Evolutionary conservation across 1,140 invertebrate species (phyloP).

Genomic region (Triops cancriformis): DNA sequence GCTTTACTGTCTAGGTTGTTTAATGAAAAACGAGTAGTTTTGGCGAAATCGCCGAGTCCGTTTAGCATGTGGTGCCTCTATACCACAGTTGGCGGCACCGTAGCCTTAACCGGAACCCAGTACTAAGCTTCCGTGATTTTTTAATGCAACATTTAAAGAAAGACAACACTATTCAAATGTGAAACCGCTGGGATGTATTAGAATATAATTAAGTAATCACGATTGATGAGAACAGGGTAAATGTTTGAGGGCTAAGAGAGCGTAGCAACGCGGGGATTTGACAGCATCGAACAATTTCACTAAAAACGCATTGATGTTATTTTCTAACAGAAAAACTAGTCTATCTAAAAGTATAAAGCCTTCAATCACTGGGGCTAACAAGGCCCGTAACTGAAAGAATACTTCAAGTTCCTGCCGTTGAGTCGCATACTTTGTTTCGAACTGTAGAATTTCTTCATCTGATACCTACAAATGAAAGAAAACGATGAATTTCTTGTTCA

Average conservation of each 20-base stretch:
- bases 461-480: slow-evolving; percentile 41
- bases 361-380: slow-evolving; percentile 74
- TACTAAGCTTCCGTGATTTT: too few species aligned
- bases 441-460: slow-evolving; percentile 42
- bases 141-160: too few species aligned
- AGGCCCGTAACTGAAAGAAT: slow-evolving; percentile 71
- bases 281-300: slow-evolving; percentile 65
- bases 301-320: slow-evolving; percentile 52
- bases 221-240: too few species aligned
- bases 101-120: too few species aligned
- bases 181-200: too few species aligned
- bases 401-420: slow-evolving; percentile 54
- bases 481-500: background rate
- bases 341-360: slow-evolving; percentile 74
- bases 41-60: too few species aligned
- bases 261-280: slow-evolving; percentile 65
- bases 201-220: too few species aligned
- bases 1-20: too few species aligned
- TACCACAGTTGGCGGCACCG: too few species aligned
- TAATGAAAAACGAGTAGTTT: too few species aligned
- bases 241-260: slow-evolving; percentile 51
- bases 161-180: too few species aligned
- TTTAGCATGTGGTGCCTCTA: too few species aligned
- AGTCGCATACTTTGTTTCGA: slow-evolving; percentile 41
- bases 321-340: slow-evolving; percentile 64